These are phyloP conservation scores for Microtus ochrogaster DNA, from an alignment of 2,113 vertebrate species.

Conservation along the genomic window DNA sequence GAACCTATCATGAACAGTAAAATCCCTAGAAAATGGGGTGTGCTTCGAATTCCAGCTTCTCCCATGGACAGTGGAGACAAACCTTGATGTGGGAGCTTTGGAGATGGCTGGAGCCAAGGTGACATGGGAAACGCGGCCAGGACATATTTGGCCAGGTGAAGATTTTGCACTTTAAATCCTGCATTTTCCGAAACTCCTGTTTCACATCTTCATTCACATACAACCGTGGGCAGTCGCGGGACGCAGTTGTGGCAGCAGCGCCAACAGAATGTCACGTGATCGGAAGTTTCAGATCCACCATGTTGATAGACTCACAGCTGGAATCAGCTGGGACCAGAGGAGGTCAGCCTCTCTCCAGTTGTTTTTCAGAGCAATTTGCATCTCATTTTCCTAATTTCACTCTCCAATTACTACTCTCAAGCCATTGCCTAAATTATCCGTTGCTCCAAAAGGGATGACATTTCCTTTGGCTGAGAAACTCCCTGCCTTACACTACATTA, in stretches of 20 bases:
- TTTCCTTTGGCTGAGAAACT: constrained; percentile 81
- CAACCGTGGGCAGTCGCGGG: fast-evolving
- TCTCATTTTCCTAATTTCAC: constrained; percentile 85
- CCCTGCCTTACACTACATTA: constrained; percentile 78
- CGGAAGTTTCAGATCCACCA: background rate
- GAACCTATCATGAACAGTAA: background rate
- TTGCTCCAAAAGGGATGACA: constrained; percentile 82
- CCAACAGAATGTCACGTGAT: background rate
- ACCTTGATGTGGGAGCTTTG: background rate
- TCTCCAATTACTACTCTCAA: constrained; percentile 85
- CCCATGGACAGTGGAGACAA: background rate
- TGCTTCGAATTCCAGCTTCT: background rate
- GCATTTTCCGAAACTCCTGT: background rate
- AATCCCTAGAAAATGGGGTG: background rate
- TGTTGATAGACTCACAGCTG: constrained; percentile 37
- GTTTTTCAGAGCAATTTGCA: constrained; percentile 83
- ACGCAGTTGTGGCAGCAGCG: background rate
- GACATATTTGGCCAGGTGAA: background rate
- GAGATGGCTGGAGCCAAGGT: background rate
- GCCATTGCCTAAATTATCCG: constrained; percentile 87
- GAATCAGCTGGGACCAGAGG: constrained; percentile 72
- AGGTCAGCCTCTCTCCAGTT: constrained; percentile 66
- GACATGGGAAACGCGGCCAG: background rate
- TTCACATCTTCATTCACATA: background rate
- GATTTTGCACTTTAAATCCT: background rate